Evolutionary conservation across 2,113 vertebrate genomes (phyloP).

Genomic region (Ammodytes marinus): DNA sequence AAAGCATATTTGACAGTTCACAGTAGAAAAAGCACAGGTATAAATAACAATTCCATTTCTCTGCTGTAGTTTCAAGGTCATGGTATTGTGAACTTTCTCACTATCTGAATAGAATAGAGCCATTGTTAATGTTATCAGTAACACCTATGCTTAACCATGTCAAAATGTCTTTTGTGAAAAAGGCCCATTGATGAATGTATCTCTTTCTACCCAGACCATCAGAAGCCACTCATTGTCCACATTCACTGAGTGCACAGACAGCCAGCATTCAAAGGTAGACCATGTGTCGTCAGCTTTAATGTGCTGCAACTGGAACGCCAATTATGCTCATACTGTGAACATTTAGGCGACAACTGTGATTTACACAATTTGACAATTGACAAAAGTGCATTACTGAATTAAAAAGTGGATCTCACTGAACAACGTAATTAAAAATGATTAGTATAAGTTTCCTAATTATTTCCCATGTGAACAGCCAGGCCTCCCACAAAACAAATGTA

Average conservation of each 20-base stretch:
- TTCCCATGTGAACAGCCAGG: too few relatives aligned
- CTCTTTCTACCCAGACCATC: neutral
- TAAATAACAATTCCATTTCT: neutral
- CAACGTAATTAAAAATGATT: too few relatives aligned
- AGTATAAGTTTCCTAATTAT: too few relatives aligned
- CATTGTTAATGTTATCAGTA: neutral
- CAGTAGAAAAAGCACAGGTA: neutral
- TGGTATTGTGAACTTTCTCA: neutral
- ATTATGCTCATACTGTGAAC: neutral
- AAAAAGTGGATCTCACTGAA: too few relatives aligned
- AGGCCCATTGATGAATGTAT: neutral
- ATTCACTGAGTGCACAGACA: slow-evolving; percentile 2
- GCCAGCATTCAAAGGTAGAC: slow-evolving; percentile 12
- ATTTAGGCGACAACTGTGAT: neutral
- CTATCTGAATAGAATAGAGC: neutral
- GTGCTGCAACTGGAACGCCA: neutral
- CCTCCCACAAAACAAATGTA: too few relatives aligned
- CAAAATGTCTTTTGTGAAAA: neutral
- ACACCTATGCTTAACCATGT: neutral
- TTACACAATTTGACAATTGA: neutral
- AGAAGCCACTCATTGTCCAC: slow-evolving; percentile 8
- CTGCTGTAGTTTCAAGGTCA: neutral
- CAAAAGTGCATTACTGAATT: too few relatives aligned
- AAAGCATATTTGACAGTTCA: neutral
- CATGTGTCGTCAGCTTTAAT: slow-evolving; percentile 3